phyloP scores from a whole-genome alignment of 2,113 vertebrate species.

The Philantomba maxwellii region DNA sequence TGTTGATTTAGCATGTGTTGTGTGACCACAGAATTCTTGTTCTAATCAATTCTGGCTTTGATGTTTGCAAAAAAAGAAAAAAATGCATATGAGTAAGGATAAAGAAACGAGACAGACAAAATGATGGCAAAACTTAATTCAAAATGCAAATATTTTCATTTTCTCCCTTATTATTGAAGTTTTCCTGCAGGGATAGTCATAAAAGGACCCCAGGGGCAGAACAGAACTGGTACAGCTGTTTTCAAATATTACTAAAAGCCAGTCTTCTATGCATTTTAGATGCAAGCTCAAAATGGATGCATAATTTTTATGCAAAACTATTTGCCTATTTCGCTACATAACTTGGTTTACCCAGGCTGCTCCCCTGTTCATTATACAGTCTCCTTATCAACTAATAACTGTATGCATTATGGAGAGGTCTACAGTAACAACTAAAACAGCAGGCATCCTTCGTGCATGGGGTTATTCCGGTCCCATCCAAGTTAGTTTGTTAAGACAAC shows the following conservation, averaged over 20 bases:
- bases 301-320: not conserved
- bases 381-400: not conserved
- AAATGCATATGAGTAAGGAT: not conserved
- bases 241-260: constrained; percentile 20
- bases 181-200: not conserved
- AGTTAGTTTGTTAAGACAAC: not conserved
- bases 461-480: not conserved
- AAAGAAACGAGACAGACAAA: constrained; percentile 24
- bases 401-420: not conserved
- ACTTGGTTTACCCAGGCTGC: not conserved
- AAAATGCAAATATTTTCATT: constrained; percentile 48
- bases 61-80: not conserved
- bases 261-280: not conserved
- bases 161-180: not conserved
- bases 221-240: not conserved
- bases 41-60: constrained; percentile 45
- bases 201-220: constrained; percentile 12
- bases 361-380: not conserved
- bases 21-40: not conserved
- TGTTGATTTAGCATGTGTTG: not conserved
- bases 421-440: not conserved
- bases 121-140: constrained; percentile 14
- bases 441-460: not conserved
- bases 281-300: not conserved
- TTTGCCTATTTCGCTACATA: not conserved